Conservation (phyloP, 2,797 vertebrate genomes). For the Xiphorhynchus erythropygius region DNA sequence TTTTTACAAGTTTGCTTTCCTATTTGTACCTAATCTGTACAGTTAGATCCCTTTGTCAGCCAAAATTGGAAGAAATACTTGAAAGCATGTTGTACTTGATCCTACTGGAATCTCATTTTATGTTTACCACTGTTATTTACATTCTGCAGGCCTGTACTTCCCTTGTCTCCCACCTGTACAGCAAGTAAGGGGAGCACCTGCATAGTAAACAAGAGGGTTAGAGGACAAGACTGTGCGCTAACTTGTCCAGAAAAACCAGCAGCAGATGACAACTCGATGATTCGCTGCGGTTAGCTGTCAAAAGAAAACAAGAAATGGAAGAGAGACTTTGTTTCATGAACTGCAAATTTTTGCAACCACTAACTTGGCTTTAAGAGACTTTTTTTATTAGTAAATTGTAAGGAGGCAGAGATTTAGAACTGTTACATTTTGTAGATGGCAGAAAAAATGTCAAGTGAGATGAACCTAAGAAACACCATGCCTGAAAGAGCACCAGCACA, state of each 20-base stretch:
- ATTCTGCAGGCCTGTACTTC: background rate
- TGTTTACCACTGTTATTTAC: background rate
- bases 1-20: background rate
- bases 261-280: rapidly evolving
- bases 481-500: background rate
- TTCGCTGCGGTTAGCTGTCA: background rate
- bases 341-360: background rate
- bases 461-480: background rate
- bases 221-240: background rate
- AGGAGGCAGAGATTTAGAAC: background rate
- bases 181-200: background rate
- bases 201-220: background rate
- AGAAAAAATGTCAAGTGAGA: background rate
- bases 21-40: background rate
- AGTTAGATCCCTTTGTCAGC: background rate
- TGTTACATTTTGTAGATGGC: background rate
- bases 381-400: background rate
- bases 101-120: background rate
- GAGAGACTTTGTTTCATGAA: background rate
- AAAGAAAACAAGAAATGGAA: background rate
- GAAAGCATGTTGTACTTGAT: background rate
- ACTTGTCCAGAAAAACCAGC: background rate
- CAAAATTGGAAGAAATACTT: background rate
- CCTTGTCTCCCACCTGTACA: background rate
- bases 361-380: background rate